These are phyloP conservation scores for Hyperoodon ampullatus DNA, from an alignment of 2,113 vertebrate species.

Conservation along the genomic window DNA sequence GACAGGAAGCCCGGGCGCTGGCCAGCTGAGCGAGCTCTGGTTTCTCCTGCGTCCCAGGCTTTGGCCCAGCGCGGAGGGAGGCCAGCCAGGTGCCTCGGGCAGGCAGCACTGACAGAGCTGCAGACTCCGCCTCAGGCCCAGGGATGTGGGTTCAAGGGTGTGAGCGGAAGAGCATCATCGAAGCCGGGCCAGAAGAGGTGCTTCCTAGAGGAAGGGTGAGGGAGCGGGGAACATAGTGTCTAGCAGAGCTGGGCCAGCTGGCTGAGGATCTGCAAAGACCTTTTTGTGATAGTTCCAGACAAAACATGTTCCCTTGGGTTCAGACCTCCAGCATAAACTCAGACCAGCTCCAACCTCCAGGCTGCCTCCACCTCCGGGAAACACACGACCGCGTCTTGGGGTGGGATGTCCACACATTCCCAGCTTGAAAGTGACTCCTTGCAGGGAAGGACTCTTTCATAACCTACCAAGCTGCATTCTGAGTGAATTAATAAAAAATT, in stretches of 20 bases:
- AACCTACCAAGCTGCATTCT: not conserved
- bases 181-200: not conserved
- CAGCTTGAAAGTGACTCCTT: not conserved
- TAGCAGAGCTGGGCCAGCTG: conserved; percentile 47
- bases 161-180: conserved; percentile 58
- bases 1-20: conserved; percentile 63
- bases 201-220: conserved; percentile 68
- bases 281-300: conserved; percentile 16
- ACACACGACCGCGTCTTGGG: not conserved
- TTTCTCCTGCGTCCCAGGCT: conserved; percentile 72
- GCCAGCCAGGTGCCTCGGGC: conserved; percentile 66
- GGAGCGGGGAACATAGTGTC: conserved; percentile 17
- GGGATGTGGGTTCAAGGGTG: conserved; percentile 63
- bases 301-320: not conserved
- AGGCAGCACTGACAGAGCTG: not conserved
- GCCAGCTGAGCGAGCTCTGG: conserved; percentile 68
- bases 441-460: not conserved
- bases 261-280: not conserved
- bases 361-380: not conserved
- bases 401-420: not conserved
- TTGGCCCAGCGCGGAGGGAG: conserved; percentile 65
- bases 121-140: not conserved
- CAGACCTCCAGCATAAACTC: not conserved
- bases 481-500: not conserved
- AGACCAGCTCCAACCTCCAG: not conserved